These are phyloP conservation scores for Hippoglossus hippoglossus DNA, from an alignment of 2,797 vertebrate species.

Conservation along the genomic window DNA sequence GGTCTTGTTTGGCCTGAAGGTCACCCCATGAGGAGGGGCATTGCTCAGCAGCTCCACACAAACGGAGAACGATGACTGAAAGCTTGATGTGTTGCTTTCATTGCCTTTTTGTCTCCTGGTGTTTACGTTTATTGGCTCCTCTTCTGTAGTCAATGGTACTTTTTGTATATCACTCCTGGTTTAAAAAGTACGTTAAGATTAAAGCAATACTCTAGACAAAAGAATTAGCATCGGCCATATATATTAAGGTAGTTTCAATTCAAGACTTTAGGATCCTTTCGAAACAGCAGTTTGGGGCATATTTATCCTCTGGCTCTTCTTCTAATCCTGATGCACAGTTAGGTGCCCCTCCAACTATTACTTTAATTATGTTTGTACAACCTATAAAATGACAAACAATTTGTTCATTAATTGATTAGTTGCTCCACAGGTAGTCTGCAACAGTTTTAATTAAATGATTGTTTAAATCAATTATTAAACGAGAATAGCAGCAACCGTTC, in stretches of 20 bases:
- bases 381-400: background rate
- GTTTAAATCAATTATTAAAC: background rate
- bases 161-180: background rate
- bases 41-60: slow-evolving; percentile 36
- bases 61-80: slow-evolving; percentile 16
- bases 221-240: background rate
- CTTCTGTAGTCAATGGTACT: background rate
- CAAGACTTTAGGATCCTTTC: background rate
- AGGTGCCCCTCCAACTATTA: background rate
- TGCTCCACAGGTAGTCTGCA: background rate
- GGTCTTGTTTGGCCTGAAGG: slow-evolving; percentile 49
- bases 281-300: background rate
- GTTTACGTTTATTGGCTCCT: background rate
- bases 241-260: background rate
- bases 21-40: slow-evolving; percentile 38
- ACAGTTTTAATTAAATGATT: background rate
- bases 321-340: background rate
- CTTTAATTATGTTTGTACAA: too few species aligned
- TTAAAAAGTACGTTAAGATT: background rate
- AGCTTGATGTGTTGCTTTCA: slow-evolving; percentile 9
- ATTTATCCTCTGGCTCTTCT: background rate
- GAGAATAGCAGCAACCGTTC: background rate
- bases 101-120: background rate
- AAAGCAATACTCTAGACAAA: background rate
- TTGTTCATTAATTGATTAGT: background rate